Conservation (phyloP, 2,888 invertebrate genomes). For the Lithophane semibrunnea region DNA sequence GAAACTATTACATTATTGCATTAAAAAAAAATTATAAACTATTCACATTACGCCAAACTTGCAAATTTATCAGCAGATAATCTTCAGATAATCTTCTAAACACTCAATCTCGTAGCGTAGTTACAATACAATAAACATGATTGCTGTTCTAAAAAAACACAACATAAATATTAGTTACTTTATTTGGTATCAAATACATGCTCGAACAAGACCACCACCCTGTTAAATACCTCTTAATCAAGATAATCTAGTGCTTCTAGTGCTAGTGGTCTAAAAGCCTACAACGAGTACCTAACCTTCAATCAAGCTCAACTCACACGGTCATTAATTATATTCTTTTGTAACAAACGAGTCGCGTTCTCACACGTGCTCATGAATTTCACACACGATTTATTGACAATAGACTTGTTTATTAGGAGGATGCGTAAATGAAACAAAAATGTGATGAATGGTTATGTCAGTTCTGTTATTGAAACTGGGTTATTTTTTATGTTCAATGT, state of each 20-base stretch:
- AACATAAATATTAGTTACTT: neutral
- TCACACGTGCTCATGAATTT: constrained; percentile 68
- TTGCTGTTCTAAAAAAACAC: neutral
- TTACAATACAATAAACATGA: too few relatives aligned
- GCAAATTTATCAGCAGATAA: too few relatives aligned
- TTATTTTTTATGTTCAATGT: neutral
- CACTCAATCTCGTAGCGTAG: too few relatives aligned
- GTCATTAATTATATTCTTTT: constrained; percentile 55
- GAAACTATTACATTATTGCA: neutral
- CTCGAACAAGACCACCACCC: neutral
- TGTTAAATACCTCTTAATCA: neutral
- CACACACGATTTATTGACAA: constrained; percentile 65
- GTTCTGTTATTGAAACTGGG: neutral
- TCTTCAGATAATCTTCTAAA: too few relatives aligned
- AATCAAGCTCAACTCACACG: constrained; percentile 43
- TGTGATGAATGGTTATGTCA: neutral
- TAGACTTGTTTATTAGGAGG: constrained; percentile 1
- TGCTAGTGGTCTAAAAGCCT: constrained; percentile 8
- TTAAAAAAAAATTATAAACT: too few relatives aligned
- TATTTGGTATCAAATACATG: constrained; percentile 1
- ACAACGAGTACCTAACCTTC: constrained; percentile 49
- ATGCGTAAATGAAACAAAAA: neutral
- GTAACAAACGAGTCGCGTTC: constrained; percentile 36
- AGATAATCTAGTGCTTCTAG: constrained; percentile 11
- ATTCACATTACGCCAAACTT: too few relatives aligned